Base-by-base conservation (phyloP, 37 sponge, comb jelly and placozoan genomes). In the Oscarella lobularis region DNA sequence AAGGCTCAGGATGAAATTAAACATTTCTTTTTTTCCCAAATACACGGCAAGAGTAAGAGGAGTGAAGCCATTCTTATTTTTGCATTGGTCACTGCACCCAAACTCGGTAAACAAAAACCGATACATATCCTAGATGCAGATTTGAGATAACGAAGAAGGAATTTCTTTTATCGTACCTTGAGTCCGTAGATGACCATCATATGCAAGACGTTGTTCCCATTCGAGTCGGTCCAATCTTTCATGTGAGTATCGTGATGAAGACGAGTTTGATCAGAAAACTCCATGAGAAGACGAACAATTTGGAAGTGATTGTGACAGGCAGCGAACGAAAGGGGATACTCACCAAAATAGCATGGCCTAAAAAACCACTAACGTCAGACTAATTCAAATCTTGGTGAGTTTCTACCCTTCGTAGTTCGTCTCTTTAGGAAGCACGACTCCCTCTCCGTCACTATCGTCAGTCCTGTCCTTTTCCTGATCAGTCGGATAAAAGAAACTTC, bases 301-400 rank as follows among this genome's bases (percentile, higher is more conserved):
- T 48, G 9, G 60, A 48, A 48, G 9, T 48, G 60, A 20, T 48
- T 48, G 60, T 48, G 60, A 48, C 60, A 48, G 20, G 60, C 60
- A 27, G 60, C 60, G 20, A 48, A 48, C 60, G 20, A 27, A 9
- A 48, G 60, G 9, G 60, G 60, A 48, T 48, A 48, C 60, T 48
- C 60, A 27, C 60, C 60, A 48, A 48, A 48, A 48, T 48, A 48
- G 60, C 60, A 48, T 27, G 60, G 60, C 20, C 60, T 48, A 48
- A 48, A 20, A 48, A 48, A 48, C 20, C 60, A 48, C 9, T 48
- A 48, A 27, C 20, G 14, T 27, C 20, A 9, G 60, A 48, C 20
- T 48, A 48, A 48, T 48, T 48, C 9, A n/a, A n/a, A n/a, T n/a
- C 9, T 48, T 48, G 60, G 60, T 48, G 9, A 48, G 20, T 48